phyloP scores from a whole-genome alignment of 1,140 invertebrate genomes.

The Tigriopus japonicus region DNA sequence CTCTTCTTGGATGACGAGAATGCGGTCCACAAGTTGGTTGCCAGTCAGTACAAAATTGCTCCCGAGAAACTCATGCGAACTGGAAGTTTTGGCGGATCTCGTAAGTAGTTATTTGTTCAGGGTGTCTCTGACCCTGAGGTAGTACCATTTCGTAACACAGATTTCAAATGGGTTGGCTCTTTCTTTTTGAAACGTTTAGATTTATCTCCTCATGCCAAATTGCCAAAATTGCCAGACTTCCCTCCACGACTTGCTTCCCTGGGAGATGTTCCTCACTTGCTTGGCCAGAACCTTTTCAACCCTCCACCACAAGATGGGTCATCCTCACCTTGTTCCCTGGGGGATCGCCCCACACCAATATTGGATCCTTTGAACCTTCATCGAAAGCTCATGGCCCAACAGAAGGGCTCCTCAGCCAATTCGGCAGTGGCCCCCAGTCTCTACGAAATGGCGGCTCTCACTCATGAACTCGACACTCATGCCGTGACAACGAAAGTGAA shows the following conservation, averaged over 20 bases:
- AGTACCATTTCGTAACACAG: too few species aligned
- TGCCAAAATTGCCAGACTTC: slow-evolving; percentile 18
- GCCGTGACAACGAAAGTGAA: slow-evolving; percentile 92
- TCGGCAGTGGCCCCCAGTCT: slow-evolving; percentile 36
- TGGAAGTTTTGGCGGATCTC: slow-evolving; percentile 48
- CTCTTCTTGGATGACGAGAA: slow-evolving; percentile 95
- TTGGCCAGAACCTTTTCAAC: slow-evolving; percentile 31
- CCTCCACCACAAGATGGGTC: slow-evolving; percentile 28
- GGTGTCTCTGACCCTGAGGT: too few species aligned
- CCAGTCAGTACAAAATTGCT: slow-evolving; percentile 91
- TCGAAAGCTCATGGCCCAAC: slow-evolving; percentile 7
- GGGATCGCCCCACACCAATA: slow-evolving; percentile 14
- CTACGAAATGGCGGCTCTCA: slow-evolving; percentile 88
- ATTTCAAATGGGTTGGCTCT: background rate
- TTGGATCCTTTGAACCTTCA: slow-evolving; percentile 9
- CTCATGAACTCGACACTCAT: slow-evolving; percentile 88
- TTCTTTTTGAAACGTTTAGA: slow-evolving; percentile 3
- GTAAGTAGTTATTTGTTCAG: too few species aligned
- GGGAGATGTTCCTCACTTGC: slow-evolving; percentile 16
- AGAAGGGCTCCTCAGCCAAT: background rate
- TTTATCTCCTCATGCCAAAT: slow-evolving; percentile 3
- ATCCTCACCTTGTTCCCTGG: slow-evolving; percentile 9
- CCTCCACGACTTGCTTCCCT: slow-evolving; percentile 16
- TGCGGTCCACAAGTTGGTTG: slow-evolving; percentile 85
- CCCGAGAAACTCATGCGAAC: slow-evolving; percentile 88